These are phyloP conservation scores for Bubo blakistoni DNA, from an alignment of 2,113 vertebrate species.

Conservation along the genomic window DNA sequence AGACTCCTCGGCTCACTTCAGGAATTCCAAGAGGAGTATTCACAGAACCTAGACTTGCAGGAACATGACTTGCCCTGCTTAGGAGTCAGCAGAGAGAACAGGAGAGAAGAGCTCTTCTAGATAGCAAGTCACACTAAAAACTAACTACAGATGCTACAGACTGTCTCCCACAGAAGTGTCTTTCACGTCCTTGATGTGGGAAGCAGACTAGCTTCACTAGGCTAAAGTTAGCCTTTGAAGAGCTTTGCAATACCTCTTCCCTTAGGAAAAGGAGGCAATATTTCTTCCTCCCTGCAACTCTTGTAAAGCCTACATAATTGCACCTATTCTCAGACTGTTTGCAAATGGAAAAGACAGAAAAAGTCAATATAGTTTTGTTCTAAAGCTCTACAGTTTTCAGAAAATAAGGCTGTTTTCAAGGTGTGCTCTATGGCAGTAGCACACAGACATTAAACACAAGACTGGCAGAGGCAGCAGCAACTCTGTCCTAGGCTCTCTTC, in stretches of 20 bases:
- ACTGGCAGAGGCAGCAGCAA: background rate
- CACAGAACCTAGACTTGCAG: background rate
- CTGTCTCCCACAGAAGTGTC: background rate
- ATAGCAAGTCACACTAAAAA: background rate
- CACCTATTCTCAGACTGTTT: background rate
- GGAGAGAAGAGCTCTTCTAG: background rate
- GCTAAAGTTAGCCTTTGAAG: slow-evolving; percentile 19
- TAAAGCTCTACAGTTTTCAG: background rate
- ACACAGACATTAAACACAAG: accelerated
- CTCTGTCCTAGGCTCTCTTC: background rate
- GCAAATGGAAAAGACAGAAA: background rate
- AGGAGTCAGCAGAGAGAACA: background rate
- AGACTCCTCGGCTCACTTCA: background rate
- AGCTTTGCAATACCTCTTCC: background rate
- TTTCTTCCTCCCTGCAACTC: background rate
- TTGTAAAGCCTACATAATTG: background rate
- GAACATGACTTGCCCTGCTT: background rate
- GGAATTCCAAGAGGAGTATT: background rate
- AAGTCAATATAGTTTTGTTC: background rate
- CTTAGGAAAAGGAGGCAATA: background rate
- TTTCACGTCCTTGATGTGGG: slow-evolving; percentile 16
- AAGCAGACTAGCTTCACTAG: background rate
- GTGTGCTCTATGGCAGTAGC: background rate
- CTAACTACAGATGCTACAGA: background rate
- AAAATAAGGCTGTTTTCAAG: background rate